Conservation (phyloP, 2,797 vertebrate genomes). For the Hydrocynus forskahlii region DNA sequence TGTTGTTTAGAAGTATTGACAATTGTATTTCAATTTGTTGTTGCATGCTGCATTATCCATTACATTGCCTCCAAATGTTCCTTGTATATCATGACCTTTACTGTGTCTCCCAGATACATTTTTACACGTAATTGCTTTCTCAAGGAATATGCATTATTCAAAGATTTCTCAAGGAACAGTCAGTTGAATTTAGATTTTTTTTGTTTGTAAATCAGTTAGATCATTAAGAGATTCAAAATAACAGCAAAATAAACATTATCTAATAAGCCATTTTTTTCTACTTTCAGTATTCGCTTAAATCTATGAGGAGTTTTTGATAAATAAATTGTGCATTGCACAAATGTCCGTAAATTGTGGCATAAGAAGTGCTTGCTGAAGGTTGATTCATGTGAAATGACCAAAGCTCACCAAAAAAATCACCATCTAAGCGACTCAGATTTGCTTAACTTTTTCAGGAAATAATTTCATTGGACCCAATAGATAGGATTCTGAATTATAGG, state of each 20-base stretch:
- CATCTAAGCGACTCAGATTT: neutral
- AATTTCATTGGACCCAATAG: neutral
- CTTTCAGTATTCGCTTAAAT: neutral
- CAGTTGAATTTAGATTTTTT: too few relatives aligned
- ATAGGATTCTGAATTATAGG: neutral
- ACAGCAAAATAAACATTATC: neutral
- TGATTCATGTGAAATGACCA: neutral
- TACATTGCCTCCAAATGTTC: conserved; percentile 7
- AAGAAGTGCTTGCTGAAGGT: conserved; percentile 59
- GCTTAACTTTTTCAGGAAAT: neutral
- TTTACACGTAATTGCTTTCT: neutral
- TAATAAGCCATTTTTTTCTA: neutral
- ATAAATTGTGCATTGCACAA: neutral
- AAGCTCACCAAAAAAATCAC: neutral
- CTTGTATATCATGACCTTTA: neutral
- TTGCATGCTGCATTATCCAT: conserved; percentile 50
- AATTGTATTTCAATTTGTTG: conserved; percentile 61
- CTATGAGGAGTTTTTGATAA: conserved; percentile 31
- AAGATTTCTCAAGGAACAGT: neutral
- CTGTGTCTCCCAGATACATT: conserved; percentile 24
- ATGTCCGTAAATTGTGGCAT: neutral
- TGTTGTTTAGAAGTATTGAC: conserved; percentile 56
- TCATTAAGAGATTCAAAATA: neutral
- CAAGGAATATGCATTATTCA: neutral
- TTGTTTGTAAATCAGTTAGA: neutral